Evolutionary conservation across 2,797 vertebrate genomes (phyloP), one percentile per base, ranked within the genome.

Genomic region (Choloepus didactylus): DNA sequence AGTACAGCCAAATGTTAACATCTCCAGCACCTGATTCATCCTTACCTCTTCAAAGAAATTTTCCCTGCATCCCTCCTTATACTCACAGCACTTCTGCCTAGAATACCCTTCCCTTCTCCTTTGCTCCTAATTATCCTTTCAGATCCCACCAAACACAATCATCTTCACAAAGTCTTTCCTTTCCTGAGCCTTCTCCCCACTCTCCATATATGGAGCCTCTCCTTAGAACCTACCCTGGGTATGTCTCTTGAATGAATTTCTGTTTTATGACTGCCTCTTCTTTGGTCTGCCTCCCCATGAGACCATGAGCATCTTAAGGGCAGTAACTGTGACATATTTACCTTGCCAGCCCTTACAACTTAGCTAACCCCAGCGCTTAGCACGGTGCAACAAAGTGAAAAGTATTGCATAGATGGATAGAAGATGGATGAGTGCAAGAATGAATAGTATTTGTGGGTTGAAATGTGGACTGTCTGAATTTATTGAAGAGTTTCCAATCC

Each of bases 141-240:
- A 91, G 59, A 83, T 15, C n/a, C n/a, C 23, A 49, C 2, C 21
- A 69, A 3, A 12, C 4, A n/a, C 49, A 8, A 67, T 44, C 35
- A 83, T 31, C 59, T 51, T 62, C 49, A 89, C 27, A 89, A 76
- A 56, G 51, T 6, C 35, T 70, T 85, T 80, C 59, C 86, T 72
- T 75, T 67, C 59, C 67, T 87, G 60, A 73, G 27, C 21, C 59
- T 90, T 41, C 31, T 85, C 31, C 31, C 95, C 6, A 72, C 7
- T n/a, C 62, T 89, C 35, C 67, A 92, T 92, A 89, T 76, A 75
- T 62, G 87, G n/a, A 70, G 25, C 31, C 49, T 49, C 31, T 86
- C 75, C 67, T 62, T 11, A 21, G 25, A 25, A 66, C 25, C n/a
- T 77, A 5, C 76, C 76, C 64, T 67, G 27, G 60, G 51, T 19